A percentile compares a stretch with the other conserved stretches of the same genome.
phyloP scores from a whole-genome alignment of 2,797 vertebrate genomes.

The Ispidina picta region DNA sequence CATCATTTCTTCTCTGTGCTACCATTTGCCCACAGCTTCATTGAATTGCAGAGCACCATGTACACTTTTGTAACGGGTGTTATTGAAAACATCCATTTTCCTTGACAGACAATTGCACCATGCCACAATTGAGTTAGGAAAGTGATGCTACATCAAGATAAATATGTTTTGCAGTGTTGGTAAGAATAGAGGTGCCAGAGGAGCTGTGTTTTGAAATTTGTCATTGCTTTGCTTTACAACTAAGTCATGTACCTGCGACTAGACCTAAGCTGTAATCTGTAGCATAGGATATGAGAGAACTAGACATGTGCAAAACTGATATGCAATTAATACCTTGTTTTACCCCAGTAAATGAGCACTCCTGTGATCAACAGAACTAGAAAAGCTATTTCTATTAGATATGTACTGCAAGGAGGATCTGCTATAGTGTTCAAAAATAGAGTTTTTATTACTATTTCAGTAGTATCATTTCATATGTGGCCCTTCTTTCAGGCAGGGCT shows the following conservation, averaged over 20 bases:
- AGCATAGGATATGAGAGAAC: not conserved
- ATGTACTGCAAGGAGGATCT: not conserved
- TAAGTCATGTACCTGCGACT: not conserved
- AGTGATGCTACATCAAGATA: not conserved
- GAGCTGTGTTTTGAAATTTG: not conserved
- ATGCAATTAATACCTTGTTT: not conserved
- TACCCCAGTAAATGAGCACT: not conserved
- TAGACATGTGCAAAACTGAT: not conserved
- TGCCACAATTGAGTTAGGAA: not conserved
- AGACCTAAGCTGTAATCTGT: not conserved
- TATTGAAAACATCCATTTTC: conserved; percentile 62
- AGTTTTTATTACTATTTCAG: not conserved
- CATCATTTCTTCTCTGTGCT: not conserved
- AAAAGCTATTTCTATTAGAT: not conserved
- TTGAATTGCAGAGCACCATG: not conserved
- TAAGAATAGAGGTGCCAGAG: not conserved
- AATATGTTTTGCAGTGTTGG: not conserved
- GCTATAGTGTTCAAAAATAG: not conserved
- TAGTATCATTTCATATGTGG: not conserved
- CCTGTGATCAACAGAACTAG: not conserved
- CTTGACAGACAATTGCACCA: not conserved
- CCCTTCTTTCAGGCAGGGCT: not conserved
- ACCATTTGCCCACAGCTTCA: not conserved
- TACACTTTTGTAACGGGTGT: not conserved
- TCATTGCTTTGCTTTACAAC: not conserved